Evolutionary conservation across 1,140 invertebrate species (phyloP), one percentile per base, ranked within the genome.

Genomic region (Polypedilum vanderplanki): DNA sequence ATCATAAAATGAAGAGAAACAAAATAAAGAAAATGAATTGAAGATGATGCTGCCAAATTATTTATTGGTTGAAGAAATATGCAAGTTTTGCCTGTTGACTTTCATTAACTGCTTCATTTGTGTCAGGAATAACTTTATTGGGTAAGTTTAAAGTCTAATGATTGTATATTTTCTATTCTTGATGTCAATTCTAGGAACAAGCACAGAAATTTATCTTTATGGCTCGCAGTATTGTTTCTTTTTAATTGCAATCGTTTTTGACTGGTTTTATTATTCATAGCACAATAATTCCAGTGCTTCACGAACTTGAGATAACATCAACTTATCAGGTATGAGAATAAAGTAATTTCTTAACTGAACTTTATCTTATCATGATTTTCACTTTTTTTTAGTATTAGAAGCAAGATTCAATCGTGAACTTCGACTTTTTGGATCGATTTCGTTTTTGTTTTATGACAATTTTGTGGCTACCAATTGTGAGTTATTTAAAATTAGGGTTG

Each of bases 31-130:
- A 75, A 86, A 86, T 40, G 81, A 86, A 8, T 1, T 77, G 7
- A 10, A 81, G 80, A 57, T 9, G 80, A 81, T 74, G 81, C 80
- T 74, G 80, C n/a, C 80, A 17, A 92, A 95, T 76, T 96, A 95
- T 80, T 83, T 97, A 18, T 96, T 77, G 94, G 92, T 0, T 92
- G 92, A 7, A 86, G 91, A 76, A 90, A 90, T 76, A 93, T 97
- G 93, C 87, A 87, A 73, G 85, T 91, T 8, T 86, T 93, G 77
- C 92, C 93, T 0, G 88, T 95, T 15, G 88, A 77, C 87, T 94
- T 84, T 94, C 92, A 10, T 83, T 95, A 1, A 88, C 94, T 76
- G 91, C 94, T 20, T 92, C 90, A 87, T 70, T 86, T 75, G 87
- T 88, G 78, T 88, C 87, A 79, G 88, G 87, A 40, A 88, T 89